phyloP scores from a whole-genome alignment of 2,888 invertebrate species.

The Rhagonycha lutea region DNA sequence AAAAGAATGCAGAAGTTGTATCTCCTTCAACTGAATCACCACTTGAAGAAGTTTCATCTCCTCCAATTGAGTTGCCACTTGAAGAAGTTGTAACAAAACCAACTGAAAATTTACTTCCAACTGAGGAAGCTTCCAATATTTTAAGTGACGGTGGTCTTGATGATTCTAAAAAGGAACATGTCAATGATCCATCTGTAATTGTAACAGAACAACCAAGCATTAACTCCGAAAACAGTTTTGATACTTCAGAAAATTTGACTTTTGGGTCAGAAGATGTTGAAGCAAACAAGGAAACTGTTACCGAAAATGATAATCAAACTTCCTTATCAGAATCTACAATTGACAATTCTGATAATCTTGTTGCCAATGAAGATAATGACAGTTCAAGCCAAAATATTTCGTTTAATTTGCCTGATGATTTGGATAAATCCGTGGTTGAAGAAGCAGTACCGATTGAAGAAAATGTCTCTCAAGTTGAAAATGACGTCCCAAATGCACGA shows the following conservation, averaged over 20 bases:
- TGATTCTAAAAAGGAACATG: not conserved
- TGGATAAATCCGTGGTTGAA: not conserved
- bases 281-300: not conserved
- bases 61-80: not conserved
- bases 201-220: not conserved
- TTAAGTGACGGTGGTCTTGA: too few relatives aligned
- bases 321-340: not conserved
- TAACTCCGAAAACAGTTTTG: not conserved
- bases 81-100: not conserved
- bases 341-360: not conserved
- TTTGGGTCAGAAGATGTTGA: not conserved
- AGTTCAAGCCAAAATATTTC: not conserved
- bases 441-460: not conserved
- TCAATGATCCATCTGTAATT: too few relatives aligned
- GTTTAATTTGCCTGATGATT: not conserved
- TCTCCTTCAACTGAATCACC: not conserved
- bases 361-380: not conserved
- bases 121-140: not conserved
- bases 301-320: not conserved
- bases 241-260: not conserved
- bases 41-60: not conserved
- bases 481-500: slow-evolving; percentile 10
- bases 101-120: not conserved
- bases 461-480: not conserved
- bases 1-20: not conserved